Conservation (phyloP, 2,113 vertebrate genomes). For the Cochlearius cochlearius region DNA sequence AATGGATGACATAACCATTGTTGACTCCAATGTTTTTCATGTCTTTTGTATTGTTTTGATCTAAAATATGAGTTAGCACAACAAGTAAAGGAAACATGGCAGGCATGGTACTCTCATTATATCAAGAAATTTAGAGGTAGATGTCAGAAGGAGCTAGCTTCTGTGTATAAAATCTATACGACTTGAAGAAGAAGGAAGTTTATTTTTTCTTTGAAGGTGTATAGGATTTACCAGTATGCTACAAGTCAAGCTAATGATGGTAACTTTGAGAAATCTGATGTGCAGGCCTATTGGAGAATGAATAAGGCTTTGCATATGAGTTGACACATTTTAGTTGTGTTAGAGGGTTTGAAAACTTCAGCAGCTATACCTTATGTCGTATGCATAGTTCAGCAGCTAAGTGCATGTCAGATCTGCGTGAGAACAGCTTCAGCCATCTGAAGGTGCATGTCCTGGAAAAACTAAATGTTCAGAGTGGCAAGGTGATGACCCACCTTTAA, state of each 20-base stretch:
- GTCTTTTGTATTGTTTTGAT: background rate
- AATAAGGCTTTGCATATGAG: background rate
- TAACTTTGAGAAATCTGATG: background rate
- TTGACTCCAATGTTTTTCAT: background rate
- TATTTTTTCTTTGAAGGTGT: background rate
- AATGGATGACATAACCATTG: background rate
- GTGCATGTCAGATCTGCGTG: background rate
- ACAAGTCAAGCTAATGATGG: background rate
- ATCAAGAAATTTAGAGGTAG: constrained; percentile 4
- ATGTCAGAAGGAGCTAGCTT: background rate
- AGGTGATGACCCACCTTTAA: background rate
- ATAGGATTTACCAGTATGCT: background rate
- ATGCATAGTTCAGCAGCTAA: background rate
- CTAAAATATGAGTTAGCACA: background rate
- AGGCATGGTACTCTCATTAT: background rate
- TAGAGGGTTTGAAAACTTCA: background rate
- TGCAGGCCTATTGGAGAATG: background rate
- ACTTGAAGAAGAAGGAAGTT: background rate
- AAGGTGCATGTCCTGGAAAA: background rate
- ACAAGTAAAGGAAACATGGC: background rate
- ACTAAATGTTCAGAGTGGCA: background rate
- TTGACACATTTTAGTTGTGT: background rate
- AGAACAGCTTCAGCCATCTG: background rate
- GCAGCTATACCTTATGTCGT: background rate
- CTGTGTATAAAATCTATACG: background rate